Percentiles rank a stretch among this genome's conserved stretches.
These are phyloP conservation scores for Poeciliopsis infans DNA, from an alignment of 2,797 vertebrate species.

Conservation along the genomic window DNA sequence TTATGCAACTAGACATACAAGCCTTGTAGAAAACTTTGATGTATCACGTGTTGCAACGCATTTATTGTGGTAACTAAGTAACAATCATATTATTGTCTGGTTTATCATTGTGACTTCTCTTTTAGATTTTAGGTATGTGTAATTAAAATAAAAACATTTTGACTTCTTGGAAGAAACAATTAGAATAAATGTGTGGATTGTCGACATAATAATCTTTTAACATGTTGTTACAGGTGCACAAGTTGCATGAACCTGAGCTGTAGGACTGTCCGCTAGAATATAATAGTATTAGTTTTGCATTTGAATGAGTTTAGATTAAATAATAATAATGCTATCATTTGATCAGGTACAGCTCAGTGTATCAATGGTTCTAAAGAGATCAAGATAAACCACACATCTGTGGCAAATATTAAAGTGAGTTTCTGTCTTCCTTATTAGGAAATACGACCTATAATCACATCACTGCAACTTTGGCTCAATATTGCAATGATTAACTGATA, in stretches of 20 bases:
- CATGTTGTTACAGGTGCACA: not conserved
- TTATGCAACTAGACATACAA: not conserved
- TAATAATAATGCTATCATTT: constrained; percentile 41
- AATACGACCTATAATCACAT: constrained; percentile 27
- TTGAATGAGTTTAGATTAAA: constrained; percentile 49
- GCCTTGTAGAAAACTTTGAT: not conserved
- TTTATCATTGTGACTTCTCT: not conserved
- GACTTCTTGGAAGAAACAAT: not conserved
- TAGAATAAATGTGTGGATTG: not conserved
- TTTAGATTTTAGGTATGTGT: not conserved
- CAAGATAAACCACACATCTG: constrained; percentile 38
- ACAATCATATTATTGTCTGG: not conserved
- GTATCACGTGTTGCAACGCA: not conserved
- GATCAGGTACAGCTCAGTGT: constrained; percentile 43
- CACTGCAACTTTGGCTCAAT: constrained; percentile 49
- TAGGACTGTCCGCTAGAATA: not conserved
- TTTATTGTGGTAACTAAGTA: not conserved
- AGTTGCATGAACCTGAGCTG: not conserved
- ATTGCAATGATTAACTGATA: constrained; percentile 61
- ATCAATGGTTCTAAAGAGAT: constrained; percentile 50
- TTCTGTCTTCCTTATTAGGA: constrained; percentile 26
- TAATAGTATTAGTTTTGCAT: constrained; percentile 18
- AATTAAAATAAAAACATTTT: not conserved
- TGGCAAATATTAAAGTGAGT: constrained; percentile 4
- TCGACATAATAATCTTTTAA: not conserved